These are phyloP conservation scores for Pteruthius melanotis DNA, from an alignment of 2,113 vertebrate genomes.

Conservation along the genomic window DNA sequence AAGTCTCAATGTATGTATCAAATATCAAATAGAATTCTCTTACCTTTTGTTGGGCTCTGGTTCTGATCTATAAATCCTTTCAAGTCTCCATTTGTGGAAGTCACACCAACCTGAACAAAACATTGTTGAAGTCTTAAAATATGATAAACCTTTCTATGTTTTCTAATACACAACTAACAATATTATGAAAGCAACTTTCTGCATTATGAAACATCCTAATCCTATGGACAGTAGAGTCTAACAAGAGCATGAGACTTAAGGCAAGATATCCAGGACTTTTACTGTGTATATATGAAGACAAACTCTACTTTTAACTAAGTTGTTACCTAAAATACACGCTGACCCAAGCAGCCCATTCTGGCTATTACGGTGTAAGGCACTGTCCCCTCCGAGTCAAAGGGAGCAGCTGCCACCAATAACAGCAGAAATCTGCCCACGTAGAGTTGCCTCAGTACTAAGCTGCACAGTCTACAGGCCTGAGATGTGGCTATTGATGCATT, in stretches of 20 bases:
- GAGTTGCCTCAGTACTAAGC: neutral
- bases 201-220: neutral
- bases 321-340: neutral
- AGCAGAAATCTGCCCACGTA: neutral
- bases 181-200: neutral
- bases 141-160: neutral
- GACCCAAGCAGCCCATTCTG: neutral
- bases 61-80: slow-evolving; percentile 80
- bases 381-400: neutral
- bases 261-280: neutral
- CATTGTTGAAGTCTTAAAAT: slow-evolving; percentile 58
- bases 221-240: neutral
- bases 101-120: slow-evolving; percentile 76
- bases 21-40: slow-evolving; percentile 34
- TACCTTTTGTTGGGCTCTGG: slow-evolving; percentile 78
- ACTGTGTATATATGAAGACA: neutral
- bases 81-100: slow-evolving; percentile 73
- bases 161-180: neutral
- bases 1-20: neutral
- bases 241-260: neutral
- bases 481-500: neutral
- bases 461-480: neutral
- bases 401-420: neutral
- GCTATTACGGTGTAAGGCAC: neutral
- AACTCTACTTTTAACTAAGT: neutral